Base-by-base conservation (phyloP, 2,888 invertebrate species). In the Helobdella robusta region DNA sequence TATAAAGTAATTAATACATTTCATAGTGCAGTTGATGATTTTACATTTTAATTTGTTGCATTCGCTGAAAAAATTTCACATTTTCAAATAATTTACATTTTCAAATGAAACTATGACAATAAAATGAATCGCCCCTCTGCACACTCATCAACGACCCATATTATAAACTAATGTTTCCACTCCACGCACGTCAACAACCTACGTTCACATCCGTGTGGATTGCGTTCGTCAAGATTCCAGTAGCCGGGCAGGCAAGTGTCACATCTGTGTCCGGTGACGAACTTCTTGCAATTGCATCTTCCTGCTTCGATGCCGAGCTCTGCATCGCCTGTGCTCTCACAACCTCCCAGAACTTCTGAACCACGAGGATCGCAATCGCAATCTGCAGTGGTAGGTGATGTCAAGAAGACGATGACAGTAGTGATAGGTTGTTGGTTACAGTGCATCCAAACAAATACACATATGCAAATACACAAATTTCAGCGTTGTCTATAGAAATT, bases 221-320 rank as follows among this genome's bases (percentile, higher is more conserved):
- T 70, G 44, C 68, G 68, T 1, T 44, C 25, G 3, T 32, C 20
- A 59, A 72, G 59, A 74, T 91, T 91, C 87, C 92, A 98, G 80
- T 88, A 95, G 0, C 97, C 95, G 18, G 90, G 90, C 76, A 91
- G 88, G 78, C 98, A 99, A 73, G 91, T 87, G 76, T 95, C 90
- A 80, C 98, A 99, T 73, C 89, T 89, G 44, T 92, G 84, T 0
- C 97, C 95, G 44, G 71, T 72, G 0, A 97, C 95, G 77, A 95
- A 91, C 11, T 89, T 88, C 71, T 88, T 84, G 78, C 98, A 98
- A 20, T 89, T 88, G 77, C 98, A 98, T n/a, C 68, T 59, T 18
- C 72, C 72, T 5, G 71, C 71, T 52, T 67, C 67, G 40, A 71
- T 58, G 61, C 60, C 69, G 73, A 87, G 86, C 4, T 84, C 83